phyloP scores from a whole-genome alignment of 2,797 vertebrate species.

The Sternotherus odoratus region DNA sequence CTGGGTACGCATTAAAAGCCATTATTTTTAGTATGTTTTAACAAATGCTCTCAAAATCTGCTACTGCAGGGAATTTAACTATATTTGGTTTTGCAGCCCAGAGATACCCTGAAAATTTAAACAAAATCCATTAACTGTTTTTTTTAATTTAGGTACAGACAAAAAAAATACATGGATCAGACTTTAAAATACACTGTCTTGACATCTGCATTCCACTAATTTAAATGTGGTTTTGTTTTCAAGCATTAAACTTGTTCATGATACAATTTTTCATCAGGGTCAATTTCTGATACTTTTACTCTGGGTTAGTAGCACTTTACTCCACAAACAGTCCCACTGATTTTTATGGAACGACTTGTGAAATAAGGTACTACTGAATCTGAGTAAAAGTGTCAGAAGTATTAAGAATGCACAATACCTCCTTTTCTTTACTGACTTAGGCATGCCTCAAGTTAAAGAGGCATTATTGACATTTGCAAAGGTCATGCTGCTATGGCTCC shows the following conservation, averaged over 20 bases:
- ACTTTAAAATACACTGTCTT: neutral
- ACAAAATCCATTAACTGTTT: neutral
- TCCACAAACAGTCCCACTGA: neutral
- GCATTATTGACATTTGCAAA: neutral
- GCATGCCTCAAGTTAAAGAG: neutral
- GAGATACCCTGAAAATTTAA: neutral
- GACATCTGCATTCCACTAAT: neutral
- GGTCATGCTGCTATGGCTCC: neutral
- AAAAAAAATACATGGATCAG: neutral
- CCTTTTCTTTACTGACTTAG: neutral
- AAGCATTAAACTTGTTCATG: neutral
- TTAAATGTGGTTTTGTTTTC: neutral
- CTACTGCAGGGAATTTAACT: neutral
- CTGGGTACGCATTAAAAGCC: neutral
- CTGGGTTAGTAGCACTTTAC: neutral
- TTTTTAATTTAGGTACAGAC: neutral
- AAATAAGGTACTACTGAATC: neutral
- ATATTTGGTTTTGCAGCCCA: neutral
- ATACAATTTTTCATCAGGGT: neutral
- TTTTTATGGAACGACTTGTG: neutral
- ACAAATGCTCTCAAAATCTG: slow-evolving; percentile 20
- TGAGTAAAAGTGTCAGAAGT: neutral
- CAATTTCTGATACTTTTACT: neutral
- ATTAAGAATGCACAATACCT: neutral
- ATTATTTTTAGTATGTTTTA: slow-evolving; percentile 7